Evolutionary conservation across 2,888 invertebrate genomes (phyloP).

Genomic region (Morinoia aosen): DNA sequence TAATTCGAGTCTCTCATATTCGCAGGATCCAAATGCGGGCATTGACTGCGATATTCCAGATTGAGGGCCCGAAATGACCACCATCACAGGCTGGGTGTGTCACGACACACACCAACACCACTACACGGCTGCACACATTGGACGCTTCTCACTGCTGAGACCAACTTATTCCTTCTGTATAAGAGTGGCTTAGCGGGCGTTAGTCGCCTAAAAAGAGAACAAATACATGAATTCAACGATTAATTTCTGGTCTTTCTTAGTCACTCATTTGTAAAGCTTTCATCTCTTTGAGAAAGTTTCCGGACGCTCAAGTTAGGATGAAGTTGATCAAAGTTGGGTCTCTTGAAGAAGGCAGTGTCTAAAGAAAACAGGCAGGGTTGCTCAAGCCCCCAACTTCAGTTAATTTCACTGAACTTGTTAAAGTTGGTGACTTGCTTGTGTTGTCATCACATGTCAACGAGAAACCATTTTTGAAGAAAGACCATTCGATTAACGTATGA

Average conservation of each 20-base stretch:
- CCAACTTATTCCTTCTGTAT: background rate
- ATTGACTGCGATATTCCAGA: background rate
- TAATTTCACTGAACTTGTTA: conserved; percentile 44
- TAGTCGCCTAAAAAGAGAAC: background rate
- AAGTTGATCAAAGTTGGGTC: conserved; percentile 48
- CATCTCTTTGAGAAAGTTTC: conserved; percentile 42
- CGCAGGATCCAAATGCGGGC: background rate
- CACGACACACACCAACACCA: too few species aligned
- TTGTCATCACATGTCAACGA: conserved; percentile 27
- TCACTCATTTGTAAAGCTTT: conserved; percentile 43
- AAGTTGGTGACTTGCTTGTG: conserved; percentile 34
- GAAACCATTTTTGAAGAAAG: background rate
- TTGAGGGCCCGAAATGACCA: background rate
- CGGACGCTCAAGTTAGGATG: conserved; percentile 41
- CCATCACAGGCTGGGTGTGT: background rate
- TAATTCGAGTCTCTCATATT: background rate
- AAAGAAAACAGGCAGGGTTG: conserved; percentile 47
- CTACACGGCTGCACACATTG: background rate
- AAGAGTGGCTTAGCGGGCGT: background rate
- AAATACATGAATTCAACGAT: conserved; percentile 25
- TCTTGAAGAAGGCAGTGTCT: conserved; percentile 47
- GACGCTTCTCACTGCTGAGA: background rate
- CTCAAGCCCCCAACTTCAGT: conserved; percentile 35
- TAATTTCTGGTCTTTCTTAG: conserved; percentile 37
- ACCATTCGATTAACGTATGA: background rate